Evolutionary conservation across 2,888 invertebrate genomes (phyloP), one percentile per base, ranked within the genome.

Genomic region (Diaprepes abbreviatus): DNA sequence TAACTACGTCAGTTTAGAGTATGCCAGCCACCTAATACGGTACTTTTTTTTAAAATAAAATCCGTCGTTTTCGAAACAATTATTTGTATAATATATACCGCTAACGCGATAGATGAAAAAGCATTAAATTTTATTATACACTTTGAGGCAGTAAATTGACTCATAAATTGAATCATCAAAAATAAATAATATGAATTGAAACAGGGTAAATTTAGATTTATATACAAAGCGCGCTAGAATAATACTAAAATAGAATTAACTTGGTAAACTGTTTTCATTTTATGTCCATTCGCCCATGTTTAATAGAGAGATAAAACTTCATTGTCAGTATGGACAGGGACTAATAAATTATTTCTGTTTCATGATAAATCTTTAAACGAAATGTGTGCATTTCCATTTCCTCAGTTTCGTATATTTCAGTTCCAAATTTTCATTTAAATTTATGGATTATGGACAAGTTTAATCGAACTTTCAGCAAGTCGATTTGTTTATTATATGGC

Each of bases 281-380:
- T 69, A 59, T 45, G 69, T 69, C 59, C 64, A 69, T 60, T 70
- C 62, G 45, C 35, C 38, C 66, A 48, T 48, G 66, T 57, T 60
- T 66, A 70, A 70, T 70, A 40, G 62, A 66, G 38, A 70, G 70
- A 70, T 70, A 70, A 70, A 70, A 70, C 70, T 70, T 66, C 70
- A 70, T 70, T 70, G 70, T 70, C 62, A 38, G 62, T 35, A 38
- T 62, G 57, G 64, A 65, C 62, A 54, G 45, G 17, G 55, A 66
- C 48, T 62, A 66, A 66, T 70, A 70, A 70, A 66, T 70, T 70
- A 62, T 62, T 66, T 70, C 57, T 57, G 62, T 70, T 62, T 38
- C 59, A 40, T 58, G 68, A 63, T 70, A 65, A 65, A 70, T 70
- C 70, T 70, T 64, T 60, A 12, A 60, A 60, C 36, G 65, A 60